These are phyloP conservation scores for Unio pictorum DNA, from an alignment of 2,888 invertebrate genomes.

Conservation along the genomic window DNA sequence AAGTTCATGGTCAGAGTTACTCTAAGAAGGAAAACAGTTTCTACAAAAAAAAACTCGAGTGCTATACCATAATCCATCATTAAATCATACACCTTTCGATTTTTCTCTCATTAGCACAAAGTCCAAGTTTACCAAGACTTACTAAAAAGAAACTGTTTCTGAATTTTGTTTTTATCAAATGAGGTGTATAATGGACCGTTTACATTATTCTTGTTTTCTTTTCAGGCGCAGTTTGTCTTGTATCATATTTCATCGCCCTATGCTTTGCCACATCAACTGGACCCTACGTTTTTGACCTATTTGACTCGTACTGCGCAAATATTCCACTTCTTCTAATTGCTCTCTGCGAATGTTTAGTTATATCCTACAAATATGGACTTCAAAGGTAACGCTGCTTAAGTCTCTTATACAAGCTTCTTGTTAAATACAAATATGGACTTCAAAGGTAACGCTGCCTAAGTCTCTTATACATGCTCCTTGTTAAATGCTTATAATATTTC, in stretches of 20 bases:
- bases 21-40: too few relatives aligned
- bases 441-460: constrained; percentile 38
- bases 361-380: constrained; percentile 55
- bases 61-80: too few relatives aligned
- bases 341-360: constrained; percentile 52
- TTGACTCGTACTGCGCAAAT: constrained; percentile 57
- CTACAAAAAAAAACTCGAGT: too few relatives aligned
- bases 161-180: too few relatives aligned
- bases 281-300: constrained; percentile 55
- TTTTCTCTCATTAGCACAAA: too few relatives aligned
- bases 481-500: too few relatives aligned
- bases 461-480: background rate
- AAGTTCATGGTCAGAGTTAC: too few relatives aligned
- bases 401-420: background rate
- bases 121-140: too few relatives aligned
- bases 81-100: too few relatives aligned
- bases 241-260: constrained; percentile 49
- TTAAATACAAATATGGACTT: constrained; percentile 47
- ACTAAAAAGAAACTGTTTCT: too few relatives aligned
- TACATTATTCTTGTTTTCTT: constrained; percentile 4
- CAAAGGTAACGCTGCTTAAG: constrained; percentile 38
- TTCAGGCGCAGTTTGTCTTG: constrained; percentile 51
- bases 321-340: constrained; percentile 57
- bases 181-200: too few relatives aligned
- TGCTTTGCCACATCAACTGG: constrained; percentile 56